These are phyloP conservation scores for Epinephelus awoara DNA, from an alignment of 2,797 vertebrate species.

Conservation along the genomic window DNA sequence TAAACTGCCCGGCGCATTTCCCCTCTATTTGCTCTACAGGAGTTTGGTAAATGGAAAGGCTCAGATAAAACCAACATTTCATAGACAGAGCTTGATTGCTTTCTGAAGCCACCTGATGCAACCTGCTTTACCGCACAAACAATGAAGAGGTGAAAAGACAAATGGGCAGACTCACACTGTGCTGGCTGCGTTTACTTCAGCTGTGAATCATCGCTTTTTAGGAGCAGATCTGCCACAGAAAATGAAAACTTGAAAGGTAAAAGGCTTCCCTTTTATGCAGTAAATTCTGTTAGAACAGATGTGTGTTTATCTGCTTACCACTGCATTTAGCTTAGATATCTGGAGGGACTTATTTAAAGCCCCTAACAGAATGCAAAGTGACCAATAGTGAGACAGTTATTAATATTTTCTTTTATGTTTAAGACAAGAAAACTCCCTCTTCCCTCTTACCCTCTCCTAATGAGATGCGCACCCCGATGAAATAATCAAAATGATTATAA, in stretches of 20 bases:
- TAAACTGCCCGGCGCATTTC: slow-evolving; percentile 20
- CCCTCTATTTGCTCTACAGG: slow-evolving; percentile 20
- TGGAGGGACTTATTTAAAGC: slow-evolving; percentile 44
- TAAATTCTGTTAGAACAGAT: slow-evolving; percentile 27
- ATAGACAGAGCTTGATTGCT: slow-evolving; percentile 55
- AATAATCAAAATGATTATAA: slow-evolving; percentile 68
- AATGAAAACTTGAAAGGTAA: slow-evolving; percentile 47
- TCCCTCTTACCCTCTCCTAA: slow-evolving; percentile 57
- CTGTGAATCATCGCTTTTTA: slow-evolving; percentile 34
- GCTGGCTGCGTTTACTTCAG: slow-evolving; percentile 15
- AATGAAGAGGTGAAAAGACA: slow-evolving; percentile 42
- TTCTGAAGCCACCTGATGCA: slow-evolving; percentile 41
- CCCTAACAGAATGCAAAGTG: slow-evolving; percentile 60
- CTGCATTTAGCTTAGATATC: slow-evolving; percentile 50
- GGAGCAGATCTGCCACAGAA: slow-evolving; percentile 49
- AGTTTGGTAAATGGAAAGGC: slow-evolving; percentile 49
- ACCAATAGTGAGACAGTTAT: slow-evolving; percentile 66
- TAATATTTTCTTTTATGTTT: slow-evolving; percentile 74
- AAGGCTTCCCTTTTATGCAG: slow-evolving; percentile 22
- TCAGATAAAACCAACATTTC: slow-evolving; percentile 67
- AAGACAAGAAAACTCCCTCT: slow-evolving; percentile 50
- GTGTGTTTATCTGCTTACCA: slow-evolving; percentile 54
- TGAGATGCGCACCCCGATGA: slow-evolving; percentile 57
- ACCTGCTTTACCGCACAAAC: slow-evolving; percentile 60
- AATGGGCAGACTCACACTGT: slow-evolving; percentile 23